phyloP scores from a whole-genome alignment of 2,113 vertebrate genomes.

The Mirza zaza region DNA sequence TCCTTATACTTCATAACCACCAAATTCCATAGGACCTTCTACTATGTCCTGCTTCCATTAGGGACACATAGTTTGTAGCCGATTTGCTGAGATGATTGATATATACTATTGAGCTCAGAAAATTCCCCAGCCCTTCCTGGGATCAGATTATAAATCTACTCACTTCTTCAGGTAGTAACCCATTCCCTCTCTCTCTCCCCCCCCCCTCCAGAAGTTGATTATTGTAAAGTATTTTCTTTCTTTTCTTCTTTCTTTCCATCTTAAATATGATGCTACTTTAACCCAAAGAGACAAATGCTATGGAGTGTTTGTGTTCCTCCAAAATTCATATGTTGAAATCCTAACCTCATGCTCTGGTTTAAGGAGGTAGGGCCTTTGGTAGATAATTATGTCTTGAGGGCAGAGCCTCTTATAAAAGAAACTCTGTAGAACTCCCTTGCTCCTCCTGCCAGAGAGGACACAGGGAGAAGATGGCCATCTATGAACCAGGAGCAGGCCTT shows the following conservation, averaged over 20 bases:
- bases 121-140: background rate
- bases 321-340: background rate
- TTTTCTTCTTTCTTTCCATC: background rate
- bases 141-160: background rate
- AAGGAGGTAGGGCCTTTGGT: background rate
- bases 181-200: background rate
- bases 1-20: background rate
- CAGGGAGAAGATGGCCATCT: background rate
- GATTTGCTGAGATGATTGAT: background rate
- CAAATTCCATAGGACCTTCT: background rate
- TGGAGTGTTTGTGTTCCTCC: background rate
- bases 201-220: background rate
- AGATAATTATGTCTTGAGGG: background rate
- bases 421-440: background rate
- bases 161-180: background rate
- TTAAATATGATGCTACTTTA: constrained; percentile 5
- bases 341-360: background rate
- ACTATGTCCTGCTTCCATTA: background rate
- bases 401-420: background rate
- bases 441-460: background rate
- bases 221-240: background rate
- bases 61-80: background rate
- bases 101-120: background rate
- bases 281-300: background rate
- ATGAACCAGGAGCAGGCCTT: background rate